Conservation (phyloP, 2,113 vertebrate species). For the Pungitius pungitius region DNA sequence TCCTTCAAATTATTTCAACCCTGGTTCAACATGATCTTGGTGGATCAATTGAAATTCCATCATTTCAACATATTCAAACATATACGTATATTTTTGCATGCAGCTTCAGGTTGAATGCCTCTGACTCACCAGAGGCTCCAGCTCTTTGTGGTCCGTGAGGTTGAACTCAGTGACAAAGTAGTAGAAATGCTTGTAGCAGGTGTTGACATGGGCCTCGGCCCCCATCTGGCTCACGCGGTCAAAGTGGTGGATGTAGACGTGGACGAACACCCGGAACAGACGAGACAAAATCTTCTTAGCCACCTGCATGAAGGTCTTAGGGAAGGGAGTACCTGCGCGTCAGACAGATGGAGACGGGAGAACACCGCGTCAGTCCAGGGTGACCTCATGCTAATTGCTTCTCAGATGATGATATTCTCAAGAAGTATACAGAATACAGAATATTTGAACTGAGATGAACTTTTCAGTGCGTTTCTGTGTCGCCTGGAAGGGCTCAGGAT, state of each 20-base stretch:
- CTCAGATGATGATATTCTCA: neutral
- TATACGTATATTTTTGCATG: no score
- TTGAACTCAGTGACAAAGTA: conserved; percentile 94
- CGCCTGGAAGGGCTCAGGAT: neutral
- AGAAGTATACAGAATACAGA: no score
- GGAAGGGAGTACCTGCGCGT: conserved; percentile 93
- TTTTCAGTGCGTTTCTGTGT: neutral
- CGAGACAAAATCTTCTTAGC: conserved; percentile 97
- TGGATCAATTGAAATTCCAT: no score
- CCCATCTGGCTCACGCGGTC: conserved; percentile 95
- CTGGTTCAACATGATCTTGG: no score
- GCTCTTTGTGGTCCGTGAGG: conserved; percentile 97
- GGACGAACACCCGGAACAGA: conserved; percentile 97
- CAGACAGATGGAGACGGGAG: conserved; percentile 48
- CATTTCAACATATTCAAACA: no score
- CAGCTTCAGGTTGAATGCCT: neutral
- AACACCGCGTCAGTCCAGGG: conserved; percentile 31
- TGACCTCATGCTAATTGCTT: conserved; percentile 13
- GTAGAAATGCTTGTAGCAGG: conserved; percentile 99
- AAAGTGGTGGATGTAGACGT: conserved; percentile 98
- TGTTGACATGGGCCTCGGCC: conserved; percentile 96
- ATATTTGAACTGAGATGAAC: neutral
- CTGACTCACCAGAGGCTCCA: conserved; percentile 94
- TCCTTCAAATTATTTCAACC: no score
- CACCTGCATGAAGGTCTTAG: conserved; percentile 94